These are phyloP conservation scores for Metopolophium dirhodum DNA, from an alignment of 1,140 invertebrate species.

Conservation along the genomic window DNA sequence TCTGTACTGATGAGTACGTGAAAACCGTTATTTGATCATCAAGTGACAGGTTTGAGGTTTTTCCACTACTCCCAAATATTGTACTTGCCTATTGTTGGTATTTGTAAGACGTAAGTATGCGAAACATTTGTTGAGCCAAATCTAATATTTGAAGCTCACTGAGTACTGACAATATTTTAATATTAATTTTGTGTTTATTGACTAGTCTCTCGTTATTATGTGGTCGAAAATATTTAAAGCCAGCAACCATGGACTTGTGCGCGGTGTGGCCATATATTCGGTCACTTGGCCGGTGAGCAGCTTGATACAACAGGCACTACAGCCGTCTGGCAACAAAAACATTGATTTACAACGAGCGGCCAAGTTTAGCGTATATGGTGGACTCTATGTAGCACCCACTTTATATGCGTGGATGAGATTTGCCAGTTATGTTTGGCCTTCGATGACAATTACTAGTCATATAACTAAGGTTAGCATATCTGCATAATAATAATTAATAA, in stretches of 20 bases:
- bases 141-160: neutral
- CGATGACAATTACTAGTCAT: slow-evolving; percentile 65
- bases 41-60: too few relatives aligned
- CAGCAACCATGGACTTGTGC: slow-evolving; percentile 62
- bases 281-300: slow-evolving; percentile 73
- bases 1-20: too few relatives aligned
- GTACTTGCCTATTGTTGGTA: neutral
- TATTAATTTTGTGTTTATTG: neutral
- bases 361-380: slow-evolving; percentile 74
- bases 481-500: neutral
- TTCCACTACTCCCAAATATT: neutral
- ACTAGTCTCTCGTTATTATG: neutral
- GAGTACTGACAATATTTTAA: too few relatives aligned
- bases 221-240: slow-evolving; percentile 52
- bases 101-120: neutral
- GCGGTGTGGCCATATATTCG: slow-evolving; percentile 74
- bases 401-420: slow-evolving; percentile 74
- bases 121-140: neutral
- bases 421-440: slow-evolving; percentile 71
- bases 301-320: slow-evolving; percentile 68
- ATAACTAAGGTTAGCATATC: slow-evolving; percentile 32
- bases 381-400: slow-evolving; percentile 74
- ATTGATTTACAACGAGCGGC: slow-evolving; percentile 64
- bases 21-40: neutral
- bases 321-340: slow-evolving; percentile 59